Conservation (phyloP, 2,797 vertebrate species). For the Catamblyrhynchus diadema region DNA sequence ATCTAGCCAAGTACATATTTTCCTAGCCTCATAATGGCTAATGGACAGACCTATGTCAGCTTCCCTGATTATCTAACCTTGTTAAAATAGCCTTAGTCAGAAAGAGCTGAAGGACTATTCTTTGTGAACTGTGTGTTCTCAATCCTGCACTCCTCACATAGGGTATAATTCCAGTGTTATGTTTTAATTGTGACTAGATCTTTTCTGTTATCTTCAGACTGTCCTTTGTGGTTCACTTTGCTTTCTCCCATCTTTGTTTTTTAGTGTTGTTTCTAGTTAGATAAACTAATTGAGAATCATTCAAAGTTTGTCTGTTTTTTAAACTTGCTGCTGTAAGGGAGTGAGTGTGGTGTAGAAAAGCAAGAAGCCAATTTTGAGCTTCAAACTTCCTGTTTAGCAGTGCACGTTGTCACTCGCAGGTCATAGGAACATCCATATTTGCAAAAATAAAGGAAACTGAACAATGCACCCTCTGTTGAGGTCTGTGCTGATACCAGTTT, state of each 20-base stretch:
- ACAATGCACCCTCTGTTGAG: not conserved
- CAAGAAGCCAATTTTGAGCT: not conserved
- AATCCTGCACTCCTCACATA: not conserved
- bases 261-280: not conserved
- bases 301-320: not conserved
- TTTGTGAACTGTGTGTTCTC: not conserved
- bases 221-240: not conserved
- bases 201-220: not conserved
- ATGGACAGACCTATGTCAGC: not conserved
- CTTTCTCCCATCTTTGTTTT: not conserved
- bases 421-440: not conserved
- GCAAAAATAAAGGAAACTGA: not conserved
- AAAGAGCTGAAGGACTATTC: not conserved
- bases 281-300: not conserved
- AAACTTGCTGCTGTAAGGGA: not conserved
- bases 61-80: not conserved
- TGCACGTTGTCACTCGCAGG: not conserved
- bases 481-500: not conserved
- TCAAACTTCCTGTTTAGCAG: not conserved
- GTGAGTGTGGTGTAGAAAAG: not conserved
- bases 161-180: not conserved
- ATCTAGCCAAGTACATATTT: not conserved
- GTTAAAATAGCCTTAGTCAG: not conserved
- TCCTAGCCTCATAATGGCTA: not conserved
- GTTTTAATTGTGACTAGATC: not conserved